phyloP scores from a whole-genome alignment of 2,797 vertebrate species.

The Limnodromus scolopaceus region DNA sequence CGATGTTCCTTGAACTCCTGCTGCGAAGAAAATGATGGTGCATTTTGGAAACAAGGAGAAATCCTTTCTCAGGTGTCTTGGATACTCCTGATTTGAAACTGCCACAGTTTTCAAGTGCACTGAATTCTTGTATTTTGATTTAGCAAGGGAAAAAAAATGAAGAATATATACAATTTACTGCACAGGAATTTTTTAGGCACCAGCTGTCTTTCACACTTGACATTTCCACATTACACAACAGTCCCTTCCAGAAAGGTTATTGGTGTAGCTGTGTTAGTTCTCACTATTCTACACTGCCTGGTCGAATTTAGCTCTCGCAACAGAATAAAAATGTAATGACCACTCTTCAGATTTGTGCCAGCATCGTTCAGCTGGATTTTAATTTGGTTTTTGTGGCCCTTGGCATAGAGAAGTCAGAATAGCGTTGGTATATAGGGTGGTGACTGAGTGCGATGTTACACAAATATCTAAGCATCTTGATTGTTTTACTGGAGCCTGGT shows the following conservation, averaged over 20 bases:
- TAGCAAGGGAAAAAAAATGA: background rate
- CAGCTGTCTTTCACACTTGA: background rate
- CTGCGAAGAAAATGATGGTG: background rate
- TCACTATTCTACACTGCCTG: background rate
- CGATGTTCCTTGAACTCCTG: background rate
- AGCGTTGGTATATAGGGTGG: fast-evolving
- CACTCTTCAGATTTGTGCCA: background rate
- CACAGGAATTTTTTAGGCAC: background rate
- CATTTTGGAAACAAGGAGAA: background rate
- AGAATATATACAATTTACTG: background rate
- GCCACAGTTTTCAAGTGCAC: fast-evolving
- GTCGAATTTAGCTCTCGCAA: background rate
- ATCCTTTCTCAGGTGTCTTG: background rate
- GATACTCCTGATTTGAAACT: background rate
- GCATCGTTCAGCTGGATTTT: background rate
- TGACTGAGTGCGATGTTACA: background rate
- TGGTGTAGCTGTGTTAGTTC: background rate
- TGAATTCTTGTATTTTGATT: background rate
- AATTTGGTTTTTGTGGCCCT: background rate
- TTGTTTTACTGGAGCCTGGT: background rate
- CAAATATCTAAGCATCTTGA: background rate
- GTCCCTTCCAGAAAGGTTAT: background rate
- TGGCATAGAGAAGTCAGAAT: background rate
- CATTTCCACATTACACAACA: background rate
- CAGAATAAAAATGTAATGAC: background rate